phyloP scores from a whole-genome alignment of 2,113 vertebrate genomes.

The Sylvia atricapilla region DNA sequence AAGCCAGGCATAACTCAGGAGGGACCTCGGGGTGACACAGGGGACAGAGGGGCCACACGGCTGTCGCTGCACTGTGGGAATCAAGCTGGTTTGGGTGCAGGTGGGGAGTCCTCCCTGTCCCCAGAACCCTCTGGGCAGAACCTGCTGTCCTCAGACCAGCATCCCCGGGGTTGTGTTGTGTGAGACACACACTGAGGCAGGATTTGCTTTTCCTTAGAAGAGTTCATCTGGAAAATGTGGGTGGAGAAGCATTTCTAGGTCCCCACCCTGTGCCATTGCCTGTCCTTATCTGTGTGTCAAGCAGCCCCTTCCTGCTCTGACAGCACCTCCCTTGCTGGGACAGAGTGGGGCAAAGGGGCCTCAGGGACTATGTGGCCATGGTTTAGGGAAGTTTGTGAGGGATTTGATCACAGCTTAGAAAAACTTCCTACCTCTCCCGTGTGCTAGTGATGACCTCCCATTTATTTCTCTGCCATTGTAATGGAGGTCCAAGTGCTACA shows the following conservation, averaged over 20 bases:
- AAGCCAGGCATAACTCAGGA: neutral
- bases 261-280: neutral
- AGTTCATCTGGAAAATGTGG: neutral
- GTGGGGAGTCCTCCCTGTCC: too few species aligned
- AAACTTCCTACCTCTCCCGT: neutral
- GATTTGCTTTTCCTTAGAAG: neutral
- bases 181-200: neutral
- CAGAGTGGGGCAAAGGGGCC: neutral
- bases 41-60: neutral
- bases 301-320: neutral
- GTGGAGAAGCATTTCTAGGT: fast-evolving
- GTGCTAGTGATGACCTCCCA: neutral
- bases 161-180: neutral
- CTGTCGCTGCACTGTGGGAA: fast-evolving
- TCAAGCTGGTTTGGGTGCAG: neutral
- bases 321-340: neutral
- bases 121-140: neutral
- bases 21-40: neutral
- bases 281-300: neutral
- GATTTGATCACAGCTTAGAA: neutral
- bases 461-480: neutral
- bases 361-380: fast-evolving
- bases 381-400: neutral
- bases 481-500: neutral
- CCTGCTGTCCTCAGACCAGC: neutral